Base-by-base conservation (phyloP, 2,113 vertebrate genomes). In the Poeciliopsis retropinna region DNA sequence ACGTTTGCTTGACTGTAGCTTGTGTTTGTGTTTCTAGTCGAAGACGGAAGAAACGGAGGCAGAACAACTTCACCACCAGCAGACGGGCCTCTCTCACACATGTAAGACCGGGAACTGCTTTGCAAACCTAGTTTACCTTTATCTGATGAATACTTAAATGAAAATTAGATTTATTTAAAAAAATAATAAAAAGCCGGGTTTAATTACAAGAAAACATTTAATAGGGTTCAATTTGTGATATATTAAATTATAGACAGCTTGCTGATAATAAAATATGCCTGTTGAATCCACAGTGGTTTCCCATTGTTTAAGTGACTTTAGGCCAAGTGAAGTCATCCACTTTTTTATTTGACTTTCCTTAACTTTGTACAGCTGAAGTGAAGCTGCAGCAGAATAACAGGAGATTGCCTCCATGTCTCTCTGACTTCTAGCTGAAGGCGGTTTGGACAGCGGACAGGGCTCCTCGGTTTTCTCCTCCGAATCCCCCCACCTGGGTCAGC, bases 391-490 rank as follows among this genome's bases (percentile, higher is more conserved):
- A 41, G 39, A 41, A 41, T 41, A 41, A 41, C 39, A 54, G 10
- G 34, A 37, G 19, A 25, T 25, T 73, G 4, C 29, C 61, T 54
- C 19, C 67, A 63, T 81, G 67, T 72, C 30, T 60, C 66, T 61
- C 51, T 44, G 34, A 19, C 2, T n/a, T 67, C 73, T 78, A 98
- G 97, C 96, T 70, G 97, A 98, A 72, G 95, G 94, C 11, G 95
- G 94, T 0, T 54, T 94, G 89, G 98, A 99, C 94, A 98, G 96
- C 78, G 96, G 98, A 75, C 96, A 97, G 80, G 96, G 97, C 12
- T 98, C 97, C 4, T 97, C 96, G 0, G 88, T 98, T 68, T 97
- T 97, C 87, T 95, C 96, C 65, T 76, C 89, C 1, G 91, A 93
- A 0, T 96, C 97, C 73, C 95, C 96, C 2, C 94, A 95, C 85